A percentile compares a stretch with the other conserved stretches of the same genome.
These are phyloP conservation scores for Tympanuchus pallidicinctus DNA, from an alignment of 2,113 vertebrate genomes.

Conservation along the genomic window DNA sequence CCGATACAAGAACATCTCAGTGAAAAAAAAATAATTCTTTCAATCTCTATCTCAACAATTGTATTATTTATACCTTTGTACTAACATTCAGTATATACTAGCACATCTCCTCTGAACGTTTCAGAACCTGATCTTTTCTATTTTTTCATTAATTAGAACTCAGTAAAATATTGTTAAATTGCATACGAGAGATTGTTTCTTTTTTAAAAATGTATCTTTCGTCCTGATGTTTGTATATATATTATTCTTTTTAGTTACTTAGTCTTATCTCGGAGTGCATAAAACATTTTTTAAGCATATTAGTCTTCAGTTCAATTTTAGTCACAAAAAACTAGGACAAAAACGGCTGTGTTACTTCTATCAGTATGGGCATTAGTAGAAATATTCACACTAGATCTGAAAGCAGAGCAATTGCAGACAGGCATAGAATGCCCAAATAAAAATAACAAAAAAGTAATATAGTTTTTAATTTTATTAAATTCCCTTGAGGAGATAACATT, in stretches of 20 bases:
- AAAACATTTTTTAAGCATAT: background rate
- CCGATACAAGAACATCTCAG: background rate
- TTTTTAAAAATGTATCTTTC: background rate
- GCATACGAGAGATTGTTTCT: background rate
- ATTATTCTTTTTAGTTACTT: background rate
- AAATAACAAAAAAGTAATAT: background rate
- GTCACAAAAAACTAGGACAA: background rate
- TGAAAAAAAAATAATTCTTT: background rate
- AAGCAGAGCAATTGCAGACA: slow-evolving; percentile 14
- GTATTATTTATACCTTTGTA: background rate
- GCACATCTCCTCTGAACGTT: background rate
- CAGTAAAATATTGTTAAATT: background rate
- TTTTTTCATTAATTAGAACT: background rate
- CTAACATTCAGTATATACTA: background rate
- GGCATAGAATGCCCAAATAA: slow-evolving; percentile 3
- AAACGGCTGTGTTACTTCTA: background rate
- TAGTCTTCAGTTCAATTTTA: background rate
- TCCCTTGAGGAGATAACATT: slow-evolving; percentile 3
- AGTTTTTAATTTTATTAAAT: slow-evolving; percentile 57
- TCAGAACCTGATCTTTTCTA: background rate
- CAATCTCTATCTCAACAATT: background rate
- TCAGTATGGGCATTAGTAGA: background rate
- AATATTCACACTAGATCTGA: background rate
- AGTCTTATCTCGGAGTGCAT: background rate
- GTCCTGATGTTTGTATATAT: background rate